These are phyloP conservation scores for Hemitrygon akajei DNA, from an alignment of 2,797 vertebrate species.

Conservation along the genomic window DNA sequence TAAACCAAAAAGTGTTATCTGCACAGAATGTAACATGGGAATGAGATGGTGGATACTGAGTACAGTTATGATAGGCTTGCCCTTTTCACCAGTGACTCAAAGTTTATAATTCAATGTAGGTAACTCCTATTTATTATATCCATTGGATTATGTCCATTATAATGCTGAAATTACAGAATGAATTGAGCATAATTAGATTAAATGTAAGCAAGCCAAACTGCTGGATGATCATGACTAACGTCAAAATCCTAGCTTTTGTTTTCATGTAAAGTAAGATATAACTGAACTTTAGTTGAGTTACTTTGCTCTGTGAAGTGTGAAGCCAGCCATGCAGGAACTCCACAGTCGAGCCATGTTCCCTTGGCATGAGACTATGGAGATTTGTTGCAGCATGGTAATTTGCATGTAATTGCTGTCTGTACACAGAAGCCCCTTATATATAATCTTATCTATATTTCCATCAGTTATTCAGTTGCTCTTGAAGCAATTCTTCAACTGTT, in stretches of 20 bases:
- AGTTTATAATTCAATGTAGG: too few species aligned
- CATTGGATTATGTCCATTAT: too few species aligned
- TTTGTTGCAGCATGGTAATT: background rate
- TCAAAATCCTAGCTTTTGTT: background rate
- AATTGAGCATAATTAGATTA: background rate
- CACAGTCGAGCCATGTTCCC: background rate
- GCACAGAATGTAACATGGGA: too few species aligned
- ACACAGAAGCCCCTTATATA: background rate
- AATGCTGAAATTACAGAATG: background rate
- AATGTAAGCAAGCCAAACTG: background rate
- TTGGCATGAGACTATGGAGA: background rate
- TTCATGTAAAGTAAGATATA: background rate
- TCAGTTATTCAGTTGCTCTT: background rate
- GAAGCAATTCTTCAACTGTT: background rate
- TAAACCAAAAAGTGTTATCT: too few species aligned
- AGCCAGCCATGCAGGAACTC: background rate
- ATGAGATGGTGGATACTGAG: too few species aligned
- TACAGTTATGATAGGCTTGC: too few species aligned
- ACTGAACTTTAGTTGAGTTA: background rate
- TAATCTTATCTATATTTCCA: background rate
- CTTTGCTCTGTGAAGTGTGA: background rate
- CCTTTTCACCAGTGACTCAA: too few species aligned
- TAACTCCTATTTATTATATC: too few species aligned
- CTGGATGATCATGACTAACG: too few species aligned
- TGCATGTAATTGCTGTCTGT: background rate